phyloP scores from a whole-genome alignment of 2,113 vertebrate genomes.

The Platanista minor region DNA sequence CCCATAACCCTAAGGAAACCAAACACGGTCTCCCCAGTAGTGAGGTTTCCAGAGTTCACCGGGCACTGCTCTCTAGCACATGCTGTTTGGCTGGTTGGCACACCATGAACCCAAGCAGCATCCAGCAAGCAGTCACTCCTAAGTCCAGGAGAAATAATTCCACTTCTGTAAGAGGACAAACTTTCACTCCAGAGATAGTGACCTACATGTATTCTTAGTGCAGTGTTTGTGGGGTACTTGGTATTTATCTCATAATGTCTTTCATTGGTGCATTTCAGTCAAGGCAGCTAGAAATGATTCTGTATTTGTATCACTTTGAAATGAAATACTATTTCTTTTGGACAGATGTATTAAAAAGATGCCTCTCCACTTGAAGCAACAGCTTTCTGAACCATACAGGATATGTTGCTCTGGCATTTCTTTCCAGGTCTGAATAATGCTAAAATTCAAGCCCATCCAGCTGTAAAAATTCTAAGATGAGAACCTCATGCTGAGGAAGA shows the following conservation, averaged over 20 bases:
- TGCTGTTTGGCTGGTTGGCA: not conserved
- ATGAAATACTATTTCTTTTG: not conserved
- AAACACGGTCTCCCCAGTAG: not conserved
- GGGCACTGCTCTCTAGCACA: not conserved
- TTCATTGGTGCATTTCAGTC: not conserved
- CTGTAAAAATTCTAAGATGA: not conserved
- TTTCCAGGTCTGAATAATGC: not conserved
- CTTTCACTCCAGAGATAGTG: not conserved
- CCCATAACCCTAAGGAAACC: not conserved
- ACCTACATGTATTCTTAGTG: not conserved
- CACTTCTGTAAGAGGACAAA: not conserved
- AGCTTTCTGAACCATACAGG: not conserved
- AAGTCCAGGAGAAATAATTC: not conserved
- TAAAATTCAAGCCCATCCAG: not conserved
- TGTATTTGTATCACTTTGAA: not conserved
- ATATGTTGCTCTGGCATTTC: not conserved
- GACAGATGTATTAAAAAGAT: constrained; percentile 1
- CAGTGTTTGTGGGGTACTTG: not conserved
- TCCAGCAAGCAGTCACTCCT: not conserved
- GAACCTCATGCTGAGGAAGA: not conserved
- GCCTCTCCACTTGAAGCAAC: not conserved
- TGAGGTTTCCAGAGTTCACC: not conserved
- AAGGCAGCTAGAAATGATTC: not conserved
- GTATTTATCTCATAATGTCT: not conserved
- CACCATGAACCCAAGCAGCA: not conserved